Percentiles rank a stretch among this genome's conserved stretches.
These are phyloP conservation scores for Leptatherina wallacei DNA, from an alignment of 2,797 vertebrate genomes.

Conservation along the genomic window DNA sequence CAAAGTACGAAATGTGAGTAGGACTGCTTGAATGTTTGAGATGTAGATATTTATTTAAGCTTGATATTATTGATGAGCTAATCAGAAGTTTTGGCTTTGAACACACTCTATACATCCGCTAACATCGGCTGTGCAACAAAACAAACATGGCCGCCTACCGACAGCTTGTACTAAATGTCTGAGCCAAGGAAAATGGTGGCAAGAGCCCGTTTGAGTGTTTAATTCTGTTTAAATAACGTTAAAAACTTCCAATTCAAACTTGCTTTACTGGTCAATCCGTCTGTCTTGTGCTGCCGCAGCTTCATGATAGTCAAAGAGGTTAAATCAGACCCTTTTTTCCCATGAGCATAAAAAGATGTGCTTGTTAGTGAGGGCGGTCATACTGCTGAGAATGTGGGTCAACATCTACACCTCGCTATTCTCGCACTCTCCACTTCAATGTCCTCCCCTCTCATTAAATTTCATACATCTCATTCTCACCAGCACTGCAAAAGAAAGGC, in stretches of 20 bases:
- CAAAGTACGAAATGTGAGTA: too few species aligned
- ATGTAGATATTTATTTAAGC: too few species aligned
- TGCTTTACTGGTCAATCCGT: neutral
- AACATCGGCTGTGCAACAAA: too few species aligned
- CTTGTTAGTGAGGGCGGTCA: neutral
- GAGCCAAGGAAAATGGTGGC: too few species aligned
- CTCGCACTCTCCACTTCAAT: slow-evolving; percentile 6
- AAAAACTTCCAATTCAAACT: neutral
- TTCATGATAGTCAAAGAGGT: neutral
- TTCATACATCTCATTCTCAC: slow-evolving; percentile 7
- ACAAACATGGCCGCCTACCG: too few species aligned
- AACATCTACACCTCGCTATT: neutral
- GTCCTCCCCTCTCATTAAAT: slow-evolving; percentile 29
- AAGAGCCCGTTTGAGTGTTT: too few species aligned
- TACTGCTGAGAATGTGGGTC: neutral
- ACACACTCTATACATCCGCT: too few species aligned
- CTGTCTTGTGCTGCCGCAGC: neutral
- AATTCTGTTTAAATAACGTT: too few species aligned
- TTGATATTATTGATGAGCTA: too few species aligned
- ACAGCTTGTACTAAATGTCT: too few species aligned
- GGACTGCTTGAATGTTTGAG: too few species aligned
- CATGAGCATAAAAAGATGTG: neutral
- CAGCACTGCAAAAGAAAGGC: slow-evolving; percentile 5
- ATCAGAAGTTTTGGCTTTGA: too few species aligned
- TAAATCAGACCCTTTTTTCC: neutral